Evolutionary conservation across 30 jellyfish, hydroid and myxozoan genomes (phyloP).

Genomic region (Pelagia noctiluca): DNA sequence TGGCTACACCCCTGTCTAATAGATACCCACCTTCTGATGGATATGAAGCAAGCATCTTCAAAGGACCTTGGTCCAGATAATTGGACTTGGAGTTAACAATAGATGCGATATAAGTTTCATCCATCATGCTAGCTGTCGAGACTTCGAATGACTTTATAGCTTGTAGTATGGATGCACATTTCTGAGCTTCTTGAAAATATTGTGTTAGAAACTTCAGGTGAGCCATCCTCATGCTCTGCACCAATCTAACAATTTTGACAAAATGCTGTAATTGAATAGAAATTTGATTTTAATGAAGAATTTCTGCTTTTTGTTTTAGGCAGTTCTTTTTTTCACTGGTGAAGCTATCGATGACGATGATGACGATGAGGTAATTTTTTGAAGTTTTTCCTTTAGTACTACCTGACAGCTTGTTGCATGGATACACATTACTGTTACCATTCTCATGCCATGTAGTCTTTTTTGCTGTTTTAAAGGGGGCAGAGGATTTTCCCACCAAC

Average conservation of each 20-base stretch:
- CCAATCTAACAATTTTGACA: background rate
- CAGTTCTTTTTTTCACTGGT: slow-evolving; percentile 91
- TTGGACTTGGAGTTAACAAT: background rate
- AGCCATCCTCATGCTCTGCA: background rate
- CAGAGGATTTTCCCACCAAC: too few relatives aligned
- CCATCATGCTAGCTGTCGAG: background rate
- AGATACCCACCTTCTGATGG: background rate
- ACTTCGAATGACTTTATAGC: background rate
- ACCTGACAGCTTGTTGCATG: background rate
- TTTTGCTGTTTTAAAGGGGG: background rate
- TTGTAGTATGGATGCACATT: background rate
- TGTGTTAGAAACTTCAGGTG: background rate
- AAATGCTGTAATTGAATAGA: background rate
- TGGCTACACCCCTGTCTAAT: background rate
- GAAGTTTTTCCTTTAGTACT: background rate
- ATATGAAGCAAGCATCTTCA: background rate
- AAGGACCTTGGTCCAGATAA: background rate
- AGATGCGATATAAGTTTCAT: background rate
- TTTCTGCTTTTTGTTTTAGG: slow-evolving; percentile 43
- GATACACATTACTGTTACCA: too few relatives aligned
- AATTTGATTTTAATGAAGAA: background rate
- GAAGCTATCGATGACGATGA: slow-evolving; percentile 96
- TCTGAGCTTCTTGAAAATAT: background rate
- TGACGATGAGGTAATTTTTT: slow-evolving; percentile 79
- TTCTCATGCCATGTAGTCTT: background rate